Base-by-base conservation (phyloP, 2,888 invertebrate genomes). In the Gymnosoma rotundatum region DNA sequence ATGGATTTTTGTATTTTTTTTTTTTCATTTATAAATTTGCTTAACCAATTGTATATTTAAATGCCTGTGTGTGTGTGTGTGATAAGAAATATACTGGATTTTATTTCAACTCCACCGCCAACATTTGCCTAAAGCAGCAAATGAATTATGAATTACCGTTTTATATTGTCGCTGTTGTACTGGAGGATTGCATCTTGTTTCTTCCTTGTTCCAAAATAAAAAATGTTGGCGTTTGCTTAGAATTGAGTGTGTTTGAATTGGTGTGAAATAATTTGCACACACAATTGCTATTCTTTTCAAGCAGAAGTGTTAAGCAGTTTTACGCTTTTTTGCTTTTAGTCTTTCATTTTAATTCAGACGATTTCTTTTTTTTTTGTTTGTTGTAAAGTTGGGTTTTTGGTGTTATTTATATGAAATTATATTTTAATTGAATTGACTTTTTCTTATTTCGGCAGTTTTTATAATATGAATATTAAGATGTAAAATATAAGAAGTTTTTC, bases 271-370 rank as follows among this genome's bases (percentile, higher is more conserved):
- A 75, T 75, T 79, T 52, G 32, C 45, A 72, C 54, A 67, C 56
- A 78, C 60, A 48, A 50, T 72, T 70, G 21, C 52, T 78, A 78
- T 56, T 75, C 78, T 45, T 70, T 85, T 79, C 70, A 85, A 66
- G 83, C 83, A 75, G 78, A 87, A 86, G 87, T 87, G 87, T 86
- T 87, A 86, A 86, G 81, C 86, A 86, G 86, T 87, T 87, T 86
- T 86, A 87, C 87, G 87, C 86, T 87, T 87, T 87, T 86, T 87
- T 86, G 81, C 85, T 72, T 73, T 80, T 12, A 12, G 10, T 42
- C 83, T 72, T 66, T 76, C 70, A 45, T 12, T 42, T 78, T n/a
- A 69, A 61, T 70, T 70, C 36, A 48, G 63, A 6, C 45, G 56
- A 52, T 70, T 78, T 70, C 25, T 54, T 32, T 74, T 25, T 67